phyloP scores from a whole-genome alignment of 2,797 vertebrate genomes.

The Rousettus madagascariensis region DNA sequence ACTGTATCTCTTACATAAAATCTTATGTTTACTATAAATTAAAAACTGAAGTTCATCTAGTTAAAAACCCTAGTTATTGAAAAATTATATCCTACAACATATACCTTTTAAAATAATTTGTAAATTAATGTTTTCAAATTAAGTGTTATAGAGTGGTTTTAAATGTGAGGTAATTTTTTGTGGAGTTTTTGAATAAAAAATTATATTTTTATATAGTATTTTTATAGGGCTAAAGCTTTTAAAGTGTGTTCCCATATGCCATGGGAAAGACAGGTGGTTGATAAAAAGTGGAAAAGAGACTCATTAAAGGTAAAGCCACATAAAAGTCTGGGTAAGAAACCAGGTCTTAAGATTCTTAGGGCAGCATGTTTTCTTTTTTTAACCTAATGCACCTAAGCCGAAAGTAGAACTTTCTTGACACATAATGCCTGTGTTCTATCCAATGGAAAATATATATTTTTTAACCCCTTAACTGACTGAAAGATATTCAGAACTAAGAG shows the following conservation, averaged over 20 bases:
- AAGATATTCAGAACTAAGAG: conserved; percentile 12
- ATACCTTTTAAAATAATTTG: background rate
- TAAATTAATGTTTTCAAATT: conserved; percentile 51
- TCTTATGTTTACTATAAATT: background rate
- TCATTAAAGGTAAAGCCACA: background rate
- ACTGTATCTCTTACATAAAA: background rate
- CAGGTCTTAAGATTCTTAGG: background rate
- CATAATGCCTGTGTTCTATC: background rate
- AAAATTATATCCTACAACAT: background rate
- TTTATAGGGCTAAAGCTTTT: background rate
- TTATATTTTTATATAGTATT: background rate
- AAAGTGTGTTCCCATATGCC: background rate
- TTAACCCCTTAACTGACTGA: background rate
- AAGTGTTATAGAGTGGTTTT: conserved; percentile 14
- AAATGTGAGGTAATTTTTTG: background rate
- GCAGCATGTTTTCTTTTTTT: conserved; percentile 9
- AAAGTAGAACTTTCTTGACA: conserved; percentile 11
- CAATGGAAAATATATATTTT: conserved; percentile 29
- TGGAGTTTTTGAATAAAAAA: background rate
- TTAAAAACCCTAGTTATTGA: background rate
- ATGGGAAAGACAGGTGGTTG: background rate
- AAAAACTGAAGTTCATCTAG: conserved; percentile 25
- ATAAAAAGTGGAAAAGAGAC: background rate
- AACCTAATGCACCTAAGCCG: background rate
- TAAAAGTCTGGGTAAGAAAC: background rate